These are phyloP conservation scores for Cecidostiba fungosa DNA, from an alignment of 2,888 invertebrate species.

Conservation along the genomic window DNA sequence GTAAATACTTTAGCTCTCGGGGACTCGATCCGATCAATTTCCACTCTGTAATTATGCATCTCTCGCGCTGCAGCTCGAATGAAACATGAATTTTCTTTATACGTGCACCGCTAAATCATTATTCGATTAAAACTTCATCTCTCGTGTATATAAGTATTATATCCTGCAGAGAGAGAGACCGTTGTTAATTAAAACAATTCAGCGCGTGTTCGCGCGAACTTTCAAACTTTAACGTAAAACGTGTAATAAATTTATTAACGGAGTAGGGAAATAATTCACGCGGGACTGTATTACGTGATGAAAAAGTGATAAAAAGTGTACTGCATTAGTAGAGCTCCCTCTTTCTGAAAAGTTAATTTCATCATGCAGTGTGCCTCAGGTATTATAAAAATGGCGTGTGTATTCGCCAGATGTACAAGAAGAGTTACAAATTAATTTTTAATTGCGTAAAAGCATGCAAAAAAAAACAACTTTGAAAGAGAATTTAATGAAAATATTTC, in stretches of 20 bases:
- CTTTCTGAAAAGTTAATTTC: not conserved
- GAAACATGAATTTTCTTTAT: not conserved
- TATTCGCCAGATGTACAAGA: not conserved
- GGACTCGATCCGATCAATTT: not conserved
- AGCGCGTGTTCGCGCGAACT: not conserved
- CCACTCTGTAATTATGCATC: not conserved
- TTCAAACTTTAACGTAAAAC: not conserved
- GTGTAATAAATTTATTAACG: not conserved
- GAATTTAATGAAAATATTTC: slow-evolving; percentile 23
- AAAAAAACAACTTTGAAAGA: not conserved
- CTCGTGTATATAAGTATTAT: not conserved
- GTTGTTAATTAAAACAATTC: not conserved
- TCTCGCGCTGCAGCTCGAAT: not conserved
- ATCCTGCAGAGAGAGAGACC: too few species aligned
- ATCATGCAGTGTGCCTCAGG: not conserved
- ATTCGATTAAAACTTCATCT: not conserved
- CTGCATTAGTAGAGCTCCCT: too few species aligned
- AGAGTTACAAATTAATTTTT: not conserved
- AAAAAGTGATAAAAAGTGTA: not conserved
- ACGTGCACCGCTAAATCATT: not conserved
- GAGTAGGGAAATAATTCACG: not conserved
- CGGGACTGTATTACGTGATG: not conserved
- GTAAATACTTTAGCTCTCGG: not conserved
- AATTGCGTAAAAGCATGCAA: not conserved
- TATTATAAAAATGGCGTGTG: not conserved